Evolutionary conservation across 2,113 vertebrate species (phyloP).

Genomic region (Ranitomeya imitator): DNA sequence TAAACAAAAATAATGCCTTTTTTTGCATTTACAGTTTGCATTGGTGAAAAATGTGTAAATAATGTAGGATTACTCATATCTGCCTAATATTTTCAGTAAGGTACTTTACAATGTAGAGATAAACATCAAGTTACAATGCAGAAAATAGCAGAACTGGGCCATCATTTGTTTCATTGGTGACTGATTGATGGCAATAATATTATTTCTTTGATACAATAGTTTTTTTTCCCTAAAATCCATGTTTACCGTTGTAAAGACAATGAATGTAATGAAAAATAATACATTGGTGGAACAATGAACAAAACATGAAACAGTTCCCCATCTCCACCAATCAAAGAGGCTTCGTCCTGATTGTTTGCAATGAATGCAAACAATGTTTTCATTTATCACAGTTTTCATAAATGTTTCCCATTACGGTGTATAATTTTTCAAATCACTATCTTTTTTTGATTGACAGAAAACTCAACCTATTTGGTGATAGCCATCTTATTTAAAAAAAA

Average conservation of each 20-base stretch:
- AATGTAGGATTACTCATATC: too few relatives aligned
- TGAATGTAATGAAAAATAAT: too few relatives aligned
- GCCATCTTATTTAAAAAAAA: too few relatives aligned
- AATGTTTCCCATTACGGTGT: too few relatives aligned
- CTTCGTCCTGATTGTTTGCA: too few relatives aligned
- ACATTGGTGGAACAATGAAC: too few relatives aligned
- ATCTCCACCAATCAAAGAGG: background rate
- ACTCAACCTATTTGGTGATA: too few relatives aligned
- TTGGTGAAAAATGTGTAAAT: background rate
- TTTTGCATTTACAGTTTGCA: conserved; percentile 27
- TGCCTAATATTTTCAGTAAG: too few relatives aligned
- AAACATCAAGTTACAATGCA: background rate
- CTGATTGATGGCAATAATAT: background rate
- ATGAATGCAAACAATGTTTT: too few relatives aligned
- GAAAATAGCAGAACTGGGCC: background rate
- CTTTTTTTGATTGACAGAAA: background rate
- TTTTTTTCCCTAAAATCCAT: background rate
- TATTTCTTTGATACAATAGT: background rate
- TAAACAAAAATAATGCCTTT: background rate
- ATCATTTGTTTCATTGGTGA: background rate
- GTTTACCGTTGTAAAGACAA: background rate
- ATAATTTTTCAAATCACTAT: background rate
- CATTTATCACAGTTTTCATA: too few relatives aligned
- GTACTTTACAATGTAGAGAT: too few relatives aligned
- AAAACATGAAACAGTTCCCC: too few relatives aligned